Evolutionary conservation across 2,113 vertebrate genomes (phyloP).

Genomic region (Mellivora capensis): DNA sequence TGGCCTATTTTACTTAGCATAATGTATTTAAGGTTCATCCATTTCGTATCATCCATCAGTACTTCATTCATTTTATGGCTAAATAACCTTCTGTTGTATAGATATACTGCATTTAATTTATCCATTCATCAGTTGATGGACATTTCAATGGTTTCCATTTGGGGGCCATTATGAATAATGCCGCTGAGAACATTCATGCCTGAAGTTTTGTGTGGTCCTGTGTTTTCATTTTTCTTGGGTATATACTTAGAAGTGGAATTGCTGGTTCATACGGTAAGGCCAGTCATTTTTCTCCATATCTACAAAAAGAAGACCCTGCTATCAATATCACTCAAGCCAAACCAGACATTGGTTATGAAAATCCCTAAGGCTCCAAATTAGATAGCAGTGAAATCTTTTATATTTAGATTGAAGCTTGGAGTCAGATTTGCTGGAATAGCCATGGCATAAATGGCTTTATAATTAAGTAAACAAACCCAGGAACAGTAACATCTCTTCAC

Average conservation of each 20-base stretch:
- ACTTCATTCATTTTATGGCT: background rate
- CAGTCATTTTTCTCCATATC: background rate
- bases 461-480: constrained; percentile 47
- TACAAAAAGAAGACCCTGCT: background rate
- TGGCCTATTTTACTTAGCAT: background rate
- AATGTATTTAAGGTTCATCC: background rate
- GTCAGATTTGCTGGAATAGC: constrained; percentile 16
- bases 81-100: background rate
- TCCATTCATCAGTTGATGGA: background rate
- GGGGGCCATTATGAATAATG: background rate
- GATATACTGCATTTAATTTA: background rate
- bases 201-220: background rate
- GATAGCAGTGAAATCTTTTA: background rate
- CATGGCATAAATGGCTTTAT: constrained; percentile 32
- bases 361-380: background rate
- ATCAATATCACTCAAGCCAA: background rate
- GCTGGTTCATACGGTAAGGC: background rate
- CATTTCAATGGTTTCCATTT: background rate
- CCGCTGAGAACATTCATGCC: background rate
- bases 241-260: background rate
- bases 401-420: constrained; percentile 43
- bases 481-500: constrained; percentile 17
- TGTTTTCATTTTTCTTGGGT: background rate
- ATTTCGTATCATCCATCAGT: background rate
- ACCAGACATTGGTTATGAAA: background rate